Base-by-base conservation (phyloP, 1,140 invertebrate genomes). In the Zeugodacus cucurbitae region DNA sequence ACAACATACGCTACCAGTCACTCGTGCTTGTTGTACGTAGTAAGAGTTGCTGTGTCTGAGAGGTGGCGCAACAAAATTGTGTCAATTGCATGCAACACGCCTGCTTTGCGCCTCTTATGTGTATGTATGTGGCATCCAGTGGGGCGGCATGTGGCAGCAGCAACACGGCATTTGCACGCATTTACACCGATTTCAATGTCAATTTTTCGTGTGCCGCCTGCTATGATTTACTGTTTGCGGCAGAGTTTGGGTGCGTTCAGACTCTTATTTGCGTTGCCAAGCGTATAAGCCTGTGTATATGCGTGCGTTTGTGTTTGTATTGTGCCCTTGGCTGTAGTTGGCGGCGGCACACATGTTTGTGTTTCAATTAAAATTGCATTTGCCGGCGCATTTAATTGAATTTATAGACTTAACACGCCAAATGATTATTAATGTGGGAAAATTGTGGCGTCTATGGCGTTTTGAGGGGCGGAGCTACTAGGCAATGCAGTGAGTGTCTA, bases 61-160 rank as follows among this genome's bases (percentile, higher is more conserved):
- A 82, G 74, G 74, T 82, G 74, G 74, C 74, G 34, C 74, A 88
- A 88, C 86, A 86, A 67, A 92, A 92, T 92, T 92, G 91, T 92
- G 91, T 92, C 91, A 92, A 92, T 92, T 92, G 91, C 91, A 92
- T 89, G 62, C 74, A 88, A 85, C 54, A 82, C 74, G 74, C 74
- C 74, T 48, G 74, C 74, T 82, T 41, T 82, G 74, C 67, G 34
- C 34, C 4, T 22, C 11, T 2, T 74, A 1, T 41, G 34, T 41
- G 37, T 37, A 11, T 44, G 17, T 74, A 3, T 44, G 74, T 41
- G 41, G 74, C 22, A 17, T 17, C 14, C n/a, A 34, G 7, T 74
- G 48, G 70, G 34, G 70, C 70, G 48, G 85, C 85, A 86, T 44
- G 44, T 86, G 85, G 26, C 78, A 44, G 26, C 78, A 44, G 78